A percentile compares a stretch with the other conserved stretches of the same genome.
These are phyloP conservation scores for Valencia hispanica DNA, from an alignment of 2,797 vertebrate genomes.

Conservation along the genomic window DNA sequence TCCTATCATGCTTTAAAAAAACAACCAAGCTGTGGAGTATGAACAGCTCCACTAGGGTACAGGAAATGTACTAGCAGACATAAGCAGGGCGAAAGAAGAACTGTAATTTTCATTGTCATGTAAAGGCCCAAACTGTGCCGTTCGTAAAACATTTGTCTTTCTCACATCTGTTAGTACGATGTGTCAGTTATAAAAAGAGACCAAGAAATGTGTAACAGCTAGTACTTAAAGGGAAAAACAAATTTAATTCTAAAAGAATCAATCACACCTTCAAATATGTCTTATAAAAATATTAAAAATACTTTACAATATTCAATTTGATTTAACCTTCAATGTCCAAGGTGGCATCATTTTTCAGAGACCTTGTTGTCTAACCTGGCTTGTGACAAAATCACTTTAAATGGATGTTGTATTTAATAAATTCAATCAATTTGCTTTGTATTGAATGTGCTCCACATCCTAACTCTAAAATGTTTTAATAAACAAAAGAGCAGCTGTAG, in stretches of 20 bases:
- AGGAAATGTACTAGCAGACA: slow-evolving; percentile 17
- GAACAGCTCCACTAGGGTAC: slow-evolving; percentile 35
- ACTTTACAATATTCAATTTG: neutral
- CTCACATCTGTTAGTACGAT: neutral
- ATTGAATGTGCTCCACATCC: neutral
- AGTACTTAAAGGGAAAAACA: neutral
- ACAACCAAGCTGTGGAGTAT: slow-evolving; percentile 22
- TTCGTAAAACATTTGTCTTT: neutral
- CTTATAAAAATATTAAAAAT: neutral
- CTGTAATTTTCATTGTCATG: neutral
- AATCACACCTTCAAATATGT: neutral
- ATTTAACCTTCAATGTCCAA: neutral
- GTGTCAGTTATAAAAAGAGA: neutral
- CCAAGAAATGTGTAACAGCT: neutral
- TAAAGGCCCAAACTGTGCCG: neutral
- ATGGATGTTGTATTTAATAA: too few species aligned
- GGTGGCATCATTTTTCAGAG: neutral
- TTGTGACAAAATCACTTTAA: neutral
- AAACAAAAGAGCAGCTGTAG: slow-evolving; percentile 8
- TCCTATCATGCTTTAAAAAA: too few species aligned
- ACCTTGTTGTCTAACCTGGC: neutral
- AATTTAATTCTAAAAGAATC: neutral
- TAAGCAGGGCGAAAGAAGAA: slow-evolving; percentile 11
- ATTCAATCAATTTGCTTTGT: neutral
- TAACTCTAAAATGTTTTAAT: neutral